These are phyloP conservation scores for Diarsia rubi DNA, from an alignment of 2,888 invertebrate genomes.

Conservation along the genomic window DNA sequence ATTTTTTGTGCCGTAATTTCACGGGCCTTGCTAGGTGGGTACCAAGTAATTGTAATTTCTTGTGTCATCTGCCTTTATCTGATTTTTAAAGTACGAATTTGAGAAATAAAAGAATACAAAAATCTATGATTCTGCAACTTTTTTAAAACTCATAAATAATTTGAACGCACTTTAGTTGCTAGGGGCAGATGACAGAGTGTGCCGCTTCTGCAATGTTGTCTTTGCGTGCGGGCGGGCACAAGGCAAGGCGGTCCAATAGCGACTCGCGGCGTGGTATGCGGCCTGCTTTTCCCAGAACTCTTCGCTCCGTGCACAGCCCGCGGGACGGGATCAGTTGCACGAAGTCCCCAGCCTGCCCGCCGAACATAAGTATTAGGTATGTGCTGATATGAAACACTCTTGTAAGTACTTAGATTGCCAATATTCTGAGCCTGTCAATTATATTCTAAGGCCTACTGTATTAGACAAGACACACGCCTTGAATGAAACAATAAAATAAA, in stretches of 20 bases:
- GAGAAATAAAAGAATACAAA: background rate
- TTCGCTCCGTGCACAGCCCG: slow-evolving; percentile 71
- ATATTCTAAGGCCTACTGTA: too few relatives aligned
- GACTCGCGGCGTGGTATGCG: slow-evolving; percentile 84
- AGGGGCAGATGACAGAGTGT: slow-evolving; percentile 27
- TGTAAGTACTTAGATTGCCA: slow-evolving; percentile 29
- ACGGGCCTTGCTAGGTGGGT: background rate
- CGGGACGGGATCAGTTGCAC: slow-evolving; percentile 75
- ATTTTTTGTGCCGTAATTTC: background rate
- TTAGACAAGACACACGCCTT: slow-evolving; percentile 4
- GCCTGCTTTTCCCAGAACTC: slow-evolving; percentile 89
- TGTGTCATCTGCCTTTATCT: background rate
- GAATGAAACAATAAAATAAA: slow-evolving; percentile 10
- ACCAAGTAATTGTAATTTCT: background rate
- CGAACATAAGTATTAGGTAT: slow-evolving; percentile 57
- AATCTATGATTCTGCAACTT: background rate
- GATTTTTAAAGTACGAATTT: background rate
- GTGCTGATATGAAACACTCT: slow-evolving; percentile 54
- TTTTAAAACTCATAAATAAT: slow-evolving; percentile 13
- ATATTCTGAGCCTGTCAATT: background rate
- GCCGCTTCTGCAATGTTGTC: slow-evolving; percentile 70
- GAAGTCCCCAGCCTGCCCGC: slow-evolving; percentile 60
- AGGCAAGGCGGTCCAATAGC: slow-evolving; percentile 81
- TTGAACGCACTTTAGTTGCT: slow-evolving; percentile 12
- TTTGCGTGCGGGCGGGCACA: slow-evolving; percentile 75